Percentiles rank a stretch among this genome's conserved stretches.
Conservation (phyloP, 2,888 invertebrate genomes). For the Incurvaria masculella region DNA sequence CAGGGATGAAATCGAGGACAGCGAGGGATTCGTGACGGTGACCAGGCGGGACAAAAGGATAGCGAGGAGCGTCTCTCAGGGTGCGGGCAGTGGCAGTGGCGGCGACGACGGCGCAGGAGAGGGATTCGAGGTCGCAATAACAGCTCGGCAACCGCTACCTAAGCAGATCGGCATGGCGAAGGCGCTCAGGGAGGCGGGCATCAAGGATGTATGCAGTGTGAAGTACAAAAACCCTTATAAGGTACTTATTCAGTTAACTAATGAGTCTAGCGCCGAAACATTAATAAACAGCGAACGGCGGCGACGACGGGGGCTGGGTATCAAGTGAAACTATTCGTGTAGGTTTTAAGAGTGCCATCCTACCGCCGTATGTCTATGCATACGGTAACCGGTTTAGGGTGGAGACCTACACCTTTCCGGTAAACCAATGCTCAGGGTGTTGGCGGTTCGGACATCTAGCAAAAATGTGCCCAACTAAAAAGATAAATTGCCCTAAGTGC, state of each 20-base stretch:
- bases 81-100: too few relatives aligned
- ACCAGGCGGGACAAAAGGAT: too few relatives aligned
- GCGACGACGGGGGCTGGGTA: too few relatives aligned
- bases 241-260: background rate
- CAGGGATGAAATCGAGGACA: too few relatives aligned
- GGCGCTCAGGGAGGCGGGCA: background rate
- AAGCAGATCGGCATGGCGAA: background rate
- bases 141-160: too few relatives aligned
- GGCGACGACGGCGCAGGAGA: too few relatives aligned
- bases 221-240: background rate
- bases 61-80: too few relatives aligned
- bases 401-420: background rate
- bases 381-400: background rate
- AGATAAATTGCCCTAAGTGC: too few relatives aligned
- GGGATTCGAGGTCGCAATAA: too few relatives aligned
- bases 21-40: too few relatives aligned
- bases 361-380: conserved; percentile 2
- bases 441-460: conserved; percentile 2
- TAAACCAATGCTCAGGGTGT: conserved; percentile 1
- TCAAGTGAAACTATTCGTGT: conserved; percentile 2
- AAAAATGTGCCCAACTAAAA: too few relatives aligned
- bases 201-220: background rate
- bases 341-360: background rate
- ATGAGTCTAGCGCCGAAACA: background rate
- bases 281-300: background rate